These are phyloP conservation scores for Euzophera pinguis DNA, from an alignment of 2,888 invertebrate species.

Conservation along the genomic window DNA sequence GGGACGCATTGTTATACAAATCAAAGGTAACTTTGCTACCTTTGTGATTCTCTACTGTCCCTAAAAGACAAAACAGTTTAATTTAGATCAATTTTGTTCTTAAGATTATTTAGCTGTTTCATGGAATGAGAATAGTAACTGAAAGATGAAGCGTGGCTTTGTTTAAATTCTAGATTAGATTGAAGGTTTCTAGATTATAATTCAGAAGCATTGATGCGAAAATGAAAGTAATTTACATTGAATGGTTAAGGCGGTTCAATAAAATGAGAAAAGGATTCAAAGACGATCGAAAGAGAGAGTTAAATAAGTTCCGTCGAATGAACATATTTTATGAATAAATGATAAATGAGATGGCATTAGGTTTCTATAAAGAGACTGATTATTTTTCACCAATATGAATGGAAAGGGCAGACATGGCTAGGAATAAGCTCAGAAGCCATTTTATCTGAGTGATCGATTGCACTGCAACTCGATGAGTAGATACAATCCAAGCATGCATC, in stretches of 20 bases:
- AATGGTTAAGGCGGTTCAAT: neutral
- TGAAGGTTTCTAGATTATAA: no score
- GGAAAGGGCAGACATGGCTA: slow-evolving; percentile 16
- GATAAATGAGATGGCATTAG: neutral
- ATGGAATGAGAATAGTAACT: no score
- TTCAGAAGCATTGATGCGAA: no score
- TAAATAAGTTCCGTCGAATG: slow-evolving; percentile 2
- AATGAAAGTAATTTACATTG: no score
- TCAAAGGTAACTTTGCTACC: no score
- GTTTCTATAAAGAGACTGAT: slow-evolving; percentile 11
- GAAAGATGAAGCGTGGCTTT: no score
- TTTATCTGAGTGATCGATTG: slow-evolving; percentile 24
- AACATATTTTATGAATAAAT: slow-evolving; percentile 3
- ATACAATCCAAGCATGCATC: slow-evolving; percentile 19
- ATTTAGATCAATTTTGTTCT: no score
- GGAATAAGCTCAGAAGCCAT: slow-evolving; percentile 20
- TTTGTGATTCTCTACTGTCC: no score
- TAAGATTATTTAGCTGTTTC: no score
- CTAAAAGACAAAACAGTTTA: no score
- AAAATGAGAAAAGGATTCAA: neutral
- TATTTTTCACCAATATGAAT: slow-evolving; percentile 13
- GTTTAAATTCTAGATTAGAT: no score
- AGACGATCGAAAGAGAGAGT: neutral
- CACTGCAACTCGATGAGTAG: slow-evolving; percentile 7
- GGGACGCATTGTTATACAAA: no score